These are phyloP conservation scores for cat (Felis catus) DNA, from an alignment of 2,113 vertebrate genomes.

Conservation along the genomic window F.catus_Fca126_mat1.0 CM031427.1:24009001-24009500, in stretches of 20 bases:
- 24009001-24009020: slow-evolving; percentile 42
- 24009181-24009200: no score
- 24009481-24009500: slow-evolving; percentile 27
- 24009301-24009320: neutral
- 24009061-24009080: slow-evolving; percentile 33
- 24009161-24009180: no score
- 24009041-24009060: slow-evolving; percentile 36
- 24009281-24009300: no score
- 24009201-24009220: no score
- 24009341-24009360: neutral
- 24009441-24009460: slow-evolving; percentile 14
- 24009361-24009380: neutral
- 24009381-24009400: neutral
- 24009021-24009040: slow-evolving; percentile 41
- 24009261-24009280: no score
- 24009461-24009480: slow-evolving; percentile 33
- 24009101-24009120: no score
- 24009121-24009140: no score
- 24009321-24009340: slow-evolving; percentile 19
- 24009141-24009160: no score
- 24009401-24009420: neutral
- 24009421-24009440: neutral
- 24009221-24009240: no score
- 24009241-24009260: no score
- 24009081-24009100: neutral